Evolutionary conservation across 2,797 vertebrate genomes (phyloP).

Genomic region (Crocodylus rhombifer): DNA sequence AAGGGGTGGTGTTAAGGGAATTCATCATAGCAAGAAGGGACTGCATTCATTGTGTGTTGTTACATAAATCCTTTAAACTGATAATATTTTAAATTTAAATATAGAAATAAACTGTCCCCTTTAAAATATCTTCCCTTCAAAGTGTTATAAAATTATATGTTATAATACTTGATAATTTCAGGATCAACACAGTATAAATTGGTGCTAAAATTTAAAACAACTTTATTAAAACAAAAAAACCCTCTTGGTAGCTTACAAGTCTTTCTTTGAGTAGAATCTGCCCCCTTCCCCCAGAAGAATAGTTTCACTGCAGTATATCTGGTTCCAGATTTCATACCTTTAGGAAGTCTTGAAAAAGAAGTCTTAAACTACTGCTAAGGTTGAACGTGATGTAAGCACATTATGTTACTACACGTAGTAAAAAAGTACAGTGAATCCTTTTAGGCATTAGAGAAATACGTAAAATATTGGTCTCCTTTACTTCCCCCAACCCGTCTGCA

Average conservation of each 20-base stretch:
- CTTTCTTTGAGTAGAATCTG: background rate
- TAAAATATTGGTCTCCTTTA: background rate
- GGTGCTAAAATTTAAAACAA: background rate
- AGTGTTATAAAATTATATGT: background rate
- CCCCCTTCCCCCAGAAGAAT: background rate
- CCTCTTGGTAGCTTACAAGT: background rate
- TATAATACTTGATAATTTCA: accelerated
- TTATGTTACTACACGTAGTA: slow-evolving; percentile 1
- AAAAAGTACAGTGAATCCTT: background rate
- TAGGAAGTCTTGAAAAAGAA: slow-evolving; percentile 5
- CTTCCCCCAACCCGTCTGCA: background rate
- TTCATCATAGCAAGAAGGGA: slow-evolving; percentile 44
- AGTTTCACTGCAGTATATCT: background rate
- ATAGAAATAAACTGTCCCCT: too few species aligned
- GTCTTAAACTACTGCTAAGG: background rate
- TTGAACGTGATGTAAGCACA: background rate
- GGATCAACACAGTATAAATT: background rate
- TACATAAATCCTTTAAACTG: background rate
- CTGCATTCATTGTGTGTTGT: slow-evolving; percentile 19
- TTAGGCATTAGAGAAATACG: background rate
- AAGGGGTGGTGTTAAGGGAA: background rate
- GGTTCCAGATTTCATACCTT: slow-evolving; percentile 10
- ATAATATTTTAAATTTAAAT: background rate
- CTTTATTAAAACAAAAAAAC: background rate
- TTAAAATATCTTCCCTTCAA: background rate